A percentile compares a stretch with the other conserved stretches of the same genome.
These are phyloP conservation scores for Zaprionus obscuricornis DNA, from an alignment of 2,888 invertebrate species.

Conservation along the genomic window DNA sequence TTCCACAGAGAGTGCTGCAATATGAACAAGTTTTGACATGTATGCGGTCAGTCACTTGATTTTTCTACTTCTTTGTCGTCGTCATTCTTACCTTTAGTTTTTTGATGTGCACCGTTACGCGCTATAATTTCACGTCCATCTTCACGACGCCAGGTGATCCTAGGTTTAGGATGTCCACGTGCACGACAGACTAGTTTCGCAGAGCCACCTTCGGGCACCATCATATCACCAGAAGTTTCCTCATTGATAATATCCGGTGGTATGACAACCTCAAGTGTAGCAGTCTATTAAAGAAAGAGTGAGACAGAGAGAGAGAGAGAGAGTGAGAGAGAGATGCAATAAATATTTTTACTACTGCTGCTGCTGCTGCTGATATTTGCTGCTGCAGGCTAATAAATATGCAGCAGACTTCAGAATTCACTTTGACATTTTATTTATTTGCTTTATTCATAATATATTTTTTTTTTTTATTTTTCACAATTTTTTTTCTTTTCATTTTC, in stretches of 20 bases:
- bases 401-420: too few relatives aligned
- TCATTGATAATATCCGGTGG: constrained; percentile 95
- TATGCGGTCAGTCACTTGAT: constrained; percentile 35
- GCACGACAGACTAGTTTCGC: constrained; percentile 94
- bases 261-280: constrained; percentile 94
- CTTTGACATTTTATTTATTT: too few relatives aligned
- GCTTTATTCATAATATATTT: too few relatives aligned
- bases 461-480: too few relatives aligned
- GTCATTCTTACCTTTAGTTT: constrained; percentile 87
- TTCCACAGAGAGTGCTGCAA: constrained; percentile 87
- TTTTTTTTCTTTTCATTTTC: too few relatives aligned
- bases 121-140: constrained; percentile 93
- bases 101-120: constrained; percentile 88
- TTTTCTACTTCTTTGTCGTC: neutral
- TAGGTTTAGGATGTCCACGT: constrained; percentile 92
- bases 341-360: too few relatives aligned
- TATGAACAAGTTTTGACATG: too few relatives aligned
- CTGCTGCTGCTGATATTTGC: too few relatives aligned
- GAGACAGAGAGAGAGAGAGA: too few relatives aligned
- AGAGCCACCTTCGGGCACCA: constrained; percentile 96
- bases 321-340: too few relatives aligned
- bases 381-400: too few relatives aligned
- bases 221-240: constrained; percentile 95
- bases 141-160: constrained; percentile 93
- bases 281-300: constrained; percentile 86